Conservation (phyloP, 2,888 invertebrate genomes). For the Boloria selene region DNA sequence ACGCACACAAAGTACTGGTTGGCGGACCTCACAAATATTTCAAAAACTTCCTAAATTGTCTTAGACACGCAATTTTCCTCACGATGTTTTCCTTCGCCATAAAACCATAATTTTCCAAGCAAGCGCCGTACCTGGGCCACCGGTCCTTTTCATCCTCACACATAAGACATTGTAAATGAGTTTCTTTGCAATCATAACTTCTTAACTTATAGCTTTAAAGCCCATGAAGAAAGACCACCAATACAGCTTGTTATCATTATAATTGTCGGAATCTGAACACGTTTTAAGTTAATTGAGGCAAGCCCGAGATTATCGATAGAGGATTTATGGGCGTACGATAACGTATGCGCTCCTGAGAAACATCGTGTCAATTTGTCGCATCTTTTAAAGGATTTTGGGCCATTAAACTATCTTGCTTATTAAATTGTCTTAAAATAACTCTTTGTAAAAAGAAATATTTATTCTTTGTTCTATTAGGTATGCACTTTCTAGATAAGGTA, state of each 20-base stretch:
- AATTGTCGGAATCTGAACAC: conserved; percentile 71
- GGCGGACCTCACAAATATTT: too few relatives aligned
- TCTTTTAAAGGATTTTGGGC: conserved; percentile 1
- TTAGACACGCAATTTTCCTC: too few relatives aligned
- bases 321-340: conserved; percentile 56
- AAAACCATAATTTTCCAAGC: too few relatives aligned
- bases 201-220: conserved; percentile 3
- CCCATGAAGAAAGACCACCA: conserved; percentile 66
- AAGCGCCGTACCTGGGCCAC: too few relatives aligned
- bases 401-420: background rate
- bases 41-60: too few relatives aligned
- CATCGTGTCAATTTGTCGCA: conserved; percentile 26
- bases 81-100: too few relatives aligned
- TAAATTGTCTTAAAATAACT: background rate
- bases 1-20: too few relatives aligned
- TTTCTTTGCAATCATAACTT: background rate
- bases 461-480: too few relatives aligned
- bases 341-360: conserved; percentile 24
- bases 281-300: conserved; percentile 74
- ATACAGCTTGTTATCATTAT: conserved; percentile 70
- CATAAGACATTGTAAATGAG: too few relatives aligned
- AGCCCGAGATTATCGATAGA: conserved; percentile 65
- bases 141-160: too few relatives aligned
- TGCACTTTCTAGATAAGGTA: too few relatives aligned
- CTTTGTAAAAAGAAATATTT: too few relatives aligned